Evolutionary conservation across 2,797 vertebrate genomes (phyloP).

Genomic region (Ceyx erithaca): DNA sequence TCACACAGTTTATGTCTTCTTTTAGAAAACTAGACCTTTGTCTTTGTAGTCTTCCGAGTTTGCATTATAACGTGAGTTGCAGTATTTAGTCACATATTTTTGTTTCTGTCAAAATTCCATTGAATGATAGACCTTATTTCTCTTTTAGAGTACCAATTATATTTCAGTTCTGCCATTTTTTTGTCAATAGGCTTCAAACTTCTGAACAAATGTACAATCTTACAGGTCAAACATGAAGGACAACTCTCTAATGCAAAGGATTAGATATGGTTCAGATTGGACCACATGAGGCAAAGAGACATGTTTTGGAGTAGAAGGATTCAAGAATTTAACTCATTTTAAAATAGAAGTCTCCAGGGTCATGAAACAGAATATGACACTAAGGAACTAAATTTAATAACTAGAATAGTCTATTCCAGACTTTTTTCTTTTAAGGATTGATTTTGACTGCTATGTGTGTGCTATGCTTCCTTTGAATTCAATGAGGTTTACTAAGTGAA

Average conservation of each 20-base stretch:
- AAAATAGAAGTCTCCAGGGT: not conserved
- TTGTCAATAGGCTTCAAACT: not conserved
- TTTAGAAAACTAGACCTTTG: not conserved
- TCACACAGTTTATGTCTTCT: not conserved
- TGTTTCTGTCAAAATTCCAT: not conserved
- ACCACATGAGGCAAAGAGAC: not conserved
- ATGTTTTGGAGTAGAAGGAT: not conserved
- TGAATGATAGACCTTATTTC: not conserved
- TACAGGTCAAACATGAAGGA: not conserved
- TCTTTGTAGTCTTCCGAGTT: not conserved
- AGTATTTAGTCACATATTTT: not conserved
- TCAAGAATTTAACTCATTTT: not conserved
- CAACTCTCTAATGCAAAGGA: not conserved
- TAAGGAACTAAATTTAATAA: not conserved
- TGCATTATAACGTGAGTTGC: not conserved
- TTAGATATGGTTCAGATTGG: not conserved
- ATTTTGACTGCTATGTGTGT: not conserved
- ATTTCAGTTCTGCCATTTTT: not conserved
- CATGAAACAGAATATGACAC: not conserved
- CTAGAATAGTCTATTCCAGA: not conserved
- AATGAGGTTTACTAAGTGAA: not conserved
- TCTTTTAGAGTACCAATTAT: not conserved
- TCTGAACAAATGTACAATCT: not conserved
- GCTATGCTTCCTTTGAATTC: not conserved
- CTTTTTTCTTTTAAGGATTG: not conserved